phyloP scores from a whole-genome alignment of 2,797 vertebrate genomes.

The Parambassis ranga region DNA sequence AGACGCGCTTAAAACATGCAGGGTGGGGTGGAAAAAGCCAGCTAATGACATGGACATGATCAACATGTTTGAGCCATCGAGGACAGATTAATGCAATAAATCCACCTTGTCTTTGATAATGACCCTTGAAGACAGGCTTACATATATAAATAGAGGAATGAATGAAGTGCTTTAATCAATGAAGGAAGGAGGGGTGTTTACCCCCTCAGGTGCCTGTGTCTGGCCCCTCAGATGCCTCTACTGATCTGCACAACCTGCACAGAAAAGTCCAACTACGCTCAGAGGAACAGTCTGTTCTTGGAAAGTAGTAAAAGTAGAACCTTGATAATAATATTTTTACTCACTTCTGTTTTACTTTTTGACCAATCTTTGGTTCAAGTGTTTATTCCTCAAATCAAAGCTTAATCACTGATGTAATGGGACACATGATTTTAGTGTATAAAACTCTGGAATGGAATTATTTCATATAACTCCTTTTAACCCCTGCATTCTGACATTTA shows the following conservation, averaged over 20 bases:
- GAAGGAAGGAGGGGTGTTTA: not conserved
- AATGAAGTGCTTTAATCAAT: not conserved
- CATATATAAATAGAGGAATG: not conserved
- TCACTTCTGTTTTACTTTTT: no score
- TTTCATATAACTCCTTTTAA: constrained; percentile 8
- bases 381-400: not conserved
- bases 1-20: not conserved
- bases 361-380: no score
- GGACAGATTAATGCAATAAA: not conserved
- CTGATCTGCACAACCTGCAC: no score
- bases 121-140: not conserved
- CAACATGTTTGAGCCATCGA: not conserved
- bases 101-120: not conserved
- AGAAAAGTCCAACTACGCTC: no score
- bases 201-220: no score
- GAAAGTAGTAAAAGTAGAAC: no score
- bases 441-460: no score
- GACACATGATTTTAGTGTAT: no score
- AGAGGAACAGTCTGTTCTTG: no score
- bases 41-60: not conserved
- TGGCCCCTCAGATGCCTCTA: no score
- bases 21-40: not conserved
- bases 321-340: no score
- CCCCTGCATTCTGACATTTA: not conserved
- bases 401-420: not conserved